Conservation (phyloP, 2,888 invertebrate species). For the Tenodera sinensis region DNA sequence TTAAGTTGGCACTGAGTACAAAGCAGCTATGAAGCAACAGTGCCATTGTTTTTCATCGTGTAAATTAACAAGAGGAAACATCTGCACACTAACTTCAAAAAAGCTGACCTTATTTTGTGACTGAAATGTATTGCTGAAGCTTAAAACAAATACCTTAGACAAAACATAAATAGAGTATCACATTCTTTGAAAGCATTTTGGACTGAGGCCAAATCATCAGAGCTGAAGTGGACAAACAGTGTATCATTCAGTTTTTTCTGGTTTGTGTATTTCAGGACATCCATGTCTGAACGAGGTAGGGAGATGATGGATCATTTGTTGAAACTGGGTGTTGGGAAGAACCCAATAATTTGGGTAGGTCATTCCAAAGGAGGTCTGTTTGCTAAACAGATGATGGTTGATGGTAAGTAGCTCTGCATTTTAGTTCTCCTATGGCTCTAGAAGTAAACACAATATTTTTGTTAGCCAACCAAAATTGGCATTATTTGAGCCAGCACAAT, state of each 20-base stretch:
- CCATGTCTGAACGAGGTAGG: conserved; percentile 62
- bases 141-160: background rate
- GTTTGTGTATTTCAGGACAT: conserved; percentile 48
- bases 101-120: background rate
- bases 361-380: conserved; percentile 86
- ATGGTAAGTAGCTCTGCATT: conserved; percentile 48
- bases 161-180: background rate
- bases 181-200: background rate
- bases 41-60: too few relatives aligned
- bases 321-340: conserved; percentile 64
- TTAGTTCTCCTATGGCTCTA: background rate
- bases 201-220: background rate
- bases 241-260: background rate
- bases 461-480: background rate
- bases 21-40: too few relatives aligned
- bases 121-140: too few relatives aligned
- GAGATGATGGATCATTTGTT: conserved; percentile 67
- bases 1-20: too few relatives aligned
- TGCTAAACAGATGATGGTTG: conserved; percentile 76
- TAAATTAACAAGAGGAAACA: background rate
- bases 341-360: conserved; percentile 81
- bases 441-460: background rate
- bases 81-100: background rate
- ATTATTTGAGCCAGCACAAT: too few relatives aligned
- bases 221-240: background rate